phyloP scores from a whole-genome alignment of 2,888 invertebrate species.

The Ichneumon xanthorius region DNA sequence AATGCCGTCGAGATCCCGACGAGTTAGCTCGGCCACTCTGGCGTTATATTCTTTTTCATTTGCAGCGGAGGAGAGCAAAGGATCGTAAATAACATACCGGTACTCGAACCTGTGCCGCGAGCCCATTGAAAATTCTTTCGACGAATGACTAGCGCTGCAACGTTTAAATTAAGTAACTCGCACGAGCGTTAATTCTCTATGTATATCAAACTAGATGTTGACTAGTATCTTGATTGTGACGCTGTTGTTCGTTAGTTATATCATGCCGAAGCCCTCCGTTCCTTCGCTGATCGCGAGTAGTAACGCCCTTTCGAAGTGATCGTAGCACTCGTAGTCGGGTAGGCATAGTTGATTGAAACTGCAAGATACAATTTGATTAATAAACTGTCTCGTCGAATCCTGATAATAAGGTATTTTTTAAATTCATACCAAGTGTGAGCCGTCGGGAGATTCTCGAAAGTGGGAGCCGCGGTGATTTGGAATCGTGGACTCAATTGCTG shows the following conservation, averaged over 20 bases:
- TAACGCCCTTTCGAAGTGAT: slow-evolving; percentile 95
- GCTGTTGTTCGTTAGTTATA: slow-evolving; percentile 82
- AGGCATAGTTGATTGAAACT: slow-evolving; percentile 98
- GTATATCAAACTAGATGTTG: slow-evolving; percentile 67
- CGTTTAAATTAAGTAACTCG: slow-evolving; percentile 68
- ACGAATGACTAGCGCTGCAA: slow-evolving; percentile 56
- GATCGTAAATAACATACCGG: slow-evolving; percentile 23
- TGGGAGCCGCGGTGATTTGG: slow-evolving; percentile 96
- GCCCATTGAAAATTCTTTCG: slow-evolving; percentile 36
- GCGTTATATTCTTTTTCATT: slow-evolving; percentile 22
- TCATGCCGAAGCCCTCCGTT: slow-evolving; percentile 96
- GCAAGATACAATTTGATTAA: slow-evolving; percentile 79
- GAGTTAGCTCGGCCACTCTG: slow-evolving; percentile 26
- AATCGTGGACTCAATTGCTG: slow-evolving; percentile 95
- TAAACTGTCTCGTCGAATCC: background rate
- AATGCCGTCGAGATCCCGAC: slow-evolving; percentile 38
- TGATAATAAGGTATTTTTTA: background rate
- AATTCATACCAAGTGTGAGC: slow-evolving; percentile 94
- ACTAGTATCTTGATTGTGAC: slow-evolving; percentile 70
- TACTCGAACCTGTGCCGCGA: slow-evolving; percentile 16
- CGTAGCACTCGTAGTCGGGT: slow-evolving; percentile 97
- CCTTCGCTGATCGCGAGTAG: slow-evolving; percentile 97
- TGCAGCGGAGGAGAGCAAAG: slow-evolving; percentile 49
- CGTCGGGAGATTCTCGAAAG: slow-evolving; percentile 95
- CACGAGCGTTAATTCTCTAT: slow-evolving; percentile 41